Evolutionary conservation across 2,888 invertebrate genomes (phyloP).

Genomic region (Lydus trimaculatus): DNA sequence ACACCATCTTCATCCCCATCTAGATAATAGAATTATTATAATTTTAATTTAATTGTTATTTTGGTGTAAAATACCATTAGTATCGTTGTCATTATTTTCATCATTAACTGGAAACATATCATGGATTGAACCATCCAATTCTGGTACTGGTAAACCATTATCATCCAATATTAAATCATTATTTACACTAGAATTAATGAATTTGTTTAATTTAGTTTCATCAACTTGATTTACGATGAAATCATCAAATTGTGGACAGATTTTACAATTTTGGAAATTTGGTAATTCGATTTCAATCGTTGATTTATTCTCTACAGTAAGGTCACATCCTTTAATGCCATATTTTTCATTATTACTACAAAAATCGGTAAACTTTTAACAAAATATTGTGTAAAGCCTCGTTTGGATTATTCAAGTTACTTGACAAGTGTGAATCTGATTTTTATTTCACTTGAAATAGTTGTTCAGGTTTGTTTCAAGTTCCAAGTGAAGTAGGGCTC

Average conservation of each 20-base stretch:
- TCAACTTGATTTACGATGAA: slow-evolving; percentile 50
- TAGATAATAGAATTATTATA: not conserved
- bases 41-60: not conserved
- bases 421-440: too few species aligned
- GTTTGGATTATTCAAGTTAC: too few species aligned
- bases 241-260: slow-evolving; percentile 68
- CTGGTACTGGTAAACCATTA: slow-evolving; percentile 50
- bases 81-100: slow-evolving; percentile 8
- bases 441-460: too few species aligned
- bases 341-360: slow-evolving; percentile 41
- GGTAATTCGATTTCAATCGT: slow-evolving; percentile 12
- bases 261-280: slow-evolving; percentile 42
- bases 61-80: not conserved
- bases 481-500: too few species aligned
- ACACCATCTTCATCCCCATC: not conserved
- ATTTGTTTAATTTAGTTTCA: slow-evolving; percentile 33
- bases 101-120: slow-evolving; percentile 56
- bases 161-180: slow-evolving; percentile 45
- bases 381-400: too few species aligned
- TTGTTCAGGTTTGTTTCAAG: too few species aligned
- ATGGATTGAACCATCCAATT: slow-evolving; percentile 58
- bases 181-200: slow-evolving; percentile 24
- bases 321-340: slow-evolving; percentile 33
- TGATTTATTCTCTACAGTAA: slow-evolving; percentile 35
- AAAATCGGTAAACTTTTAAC: too few species aligned